A percentile compares a stretch with the other conserved stretches of the same genome.
phyloP scores from a whole-genome alignment of 2,888 invertebrate genomes.

The Slavum lentiscoides region DNA sequence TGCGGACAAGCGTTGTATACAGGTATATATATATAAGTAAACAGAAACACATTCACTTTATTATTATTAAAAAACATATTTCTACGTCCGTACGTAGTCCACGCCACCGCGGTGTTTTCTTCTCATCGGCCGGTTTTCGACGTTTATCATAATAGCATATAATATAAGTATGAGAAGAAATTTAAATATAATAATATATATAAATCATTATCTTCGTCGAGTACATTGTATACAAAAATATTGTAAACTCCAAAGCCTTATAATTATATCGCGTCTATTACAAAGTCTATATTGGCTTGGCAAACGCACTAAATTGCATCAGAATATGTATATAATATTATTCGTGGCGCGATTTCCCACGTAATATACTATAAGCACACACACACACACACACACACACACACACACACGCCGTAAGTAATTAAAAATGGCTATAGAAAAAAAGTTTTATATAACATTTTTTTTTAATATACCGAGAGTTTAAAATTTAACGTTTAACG shows the following conservation, averaged over 20 bases:
- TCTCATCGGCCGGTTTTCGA: neutral
- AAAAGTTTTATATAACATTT: neutral
- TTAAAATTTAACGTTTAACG: neutral
- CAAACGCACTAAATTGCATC: neutral
- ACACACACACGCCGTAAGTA: neutral
- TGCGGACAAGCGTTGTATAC: neutral
- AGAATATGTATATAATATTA: neutral
- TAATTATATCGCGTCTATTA: neutral
- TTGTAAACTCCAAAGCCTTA: neutral
- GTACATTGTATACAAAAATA: neutral
- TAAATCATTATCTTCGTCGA: neutral
- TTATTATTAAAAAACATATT: neutral
- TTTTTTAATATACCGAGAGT: neutral
- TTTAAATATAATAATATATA: too few relatives aligned
- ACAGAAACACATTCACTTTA: constrained; percentile 17
- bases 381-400: too few relatives aligned
- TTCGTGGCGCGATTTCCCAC: neutral
- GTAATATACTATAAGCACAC: too few relatives aligned
- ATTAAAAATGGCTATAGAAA: neutral
- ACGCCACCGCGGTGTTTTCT: neutral
- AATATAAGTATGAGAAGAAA: too few relatives aligned
- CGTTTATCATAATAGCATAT: too few relatives aligned
- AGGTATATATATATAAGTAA: neutral
- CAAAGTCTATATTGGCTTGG: neutral
- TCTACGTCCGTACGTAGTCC: neutral